A percentile compares a stretch with the other conserved stretches of the same genome.
These are phyloP conservation scores for Drosophila setifemur DNA, from an alignment of 1,140 invertebrate species.

Conservation along the genomic window DNA sequence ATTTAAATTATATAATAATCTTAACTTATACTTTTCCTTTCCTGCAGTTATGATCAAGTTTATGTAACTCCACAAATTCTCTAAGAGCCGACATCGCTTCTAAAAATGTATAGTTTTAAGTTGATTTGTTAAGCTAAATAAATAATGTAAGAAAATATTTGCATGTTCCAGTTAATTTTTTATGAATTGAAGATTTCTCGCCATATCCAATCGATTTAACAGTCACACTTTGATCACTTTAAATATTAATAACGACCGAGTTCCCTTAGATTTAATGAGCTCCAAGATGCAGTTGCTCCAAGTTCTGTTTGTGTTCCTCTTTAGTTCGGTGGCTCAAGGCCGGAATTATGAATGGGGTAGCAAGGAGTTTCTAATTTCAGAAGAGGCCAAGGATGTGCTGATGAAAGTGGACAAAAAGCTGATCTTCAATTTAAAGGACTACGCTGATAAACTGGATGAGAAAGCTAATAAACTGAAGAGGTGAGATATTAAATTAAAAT, in stretches of 20 bases:
- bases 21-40: background rate
- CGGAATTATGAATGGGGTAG: fast-evolving
- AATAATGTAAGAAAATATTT: no score
- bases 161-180: no score
- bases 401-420: slow-evolving; percentile 21
- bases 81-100: no score
- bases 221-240: slow-evolving; percentile 1
- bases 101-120: no score
- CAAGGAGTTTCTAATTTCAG: background rate
- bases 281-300: slow-evolving; percentile 4
- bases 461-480: slow-evolving; percentile 7
- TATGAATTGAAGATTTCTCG: no score
- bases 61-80: no score
- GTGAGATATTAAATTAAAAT: no score
- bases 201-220: background rate
- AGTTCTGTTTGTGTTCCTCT: background rate
- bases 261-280: background rate
- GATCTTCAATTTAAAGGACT: slow-evolving; percentile 15
- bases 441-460: slow-evolving; percentile 7
- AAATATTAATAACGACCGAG: no score
- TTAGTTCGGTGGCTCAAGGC: background rate
- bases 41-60: slow-evolving; percentile 51
- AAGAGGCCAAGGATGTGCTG: background rate
- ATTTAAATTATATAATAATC: no score
- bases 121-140: no score